Evolutionary conservation across 1,140 invertebrate genomes (phyloP).

Genomic region (Gryon sp.): DNA sequence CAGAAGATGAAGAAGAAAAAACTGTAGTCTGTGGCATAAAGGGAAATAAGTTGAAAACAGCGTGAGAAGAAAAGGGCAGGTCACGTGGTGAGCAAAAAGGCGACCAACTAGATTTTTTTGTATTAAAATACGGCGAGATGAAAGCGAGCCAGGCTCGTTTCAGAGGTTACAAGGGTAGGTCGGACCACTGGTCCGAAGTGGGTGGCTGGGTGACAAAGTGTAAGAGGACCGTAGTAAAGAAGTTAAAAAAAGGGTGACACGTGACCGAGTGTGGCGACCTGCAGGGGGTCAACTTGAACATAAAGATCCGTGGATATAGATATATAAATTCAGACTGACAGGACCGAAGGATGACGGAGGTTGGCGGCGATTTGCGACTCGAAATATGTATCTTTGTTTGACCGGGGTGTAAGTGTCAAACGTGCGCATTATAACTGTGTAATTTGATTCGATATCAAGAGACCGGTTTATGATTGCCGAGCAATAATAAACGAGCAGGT

Average conservation of each 20-base stretch:
- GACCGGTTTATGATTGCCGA: constrained; percentile 73
- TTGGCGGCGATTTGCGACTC: constrained; percentile 56
- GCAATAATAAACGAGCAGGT: constrained; percentile 78
- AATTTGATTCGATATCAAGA: constrained; percentile 77
- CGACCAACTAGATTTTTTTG: constrained; percentile 14
- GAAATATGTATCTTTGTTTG: constrained; percentile 43
- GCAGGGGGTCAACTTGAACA: constrained; percentile 65
- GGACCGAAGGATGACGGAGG: constrained; percentile 57
- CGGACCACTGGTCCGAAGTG: constrained; percentile 67
- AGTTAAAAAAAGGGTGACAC: constrained; percentile 68
- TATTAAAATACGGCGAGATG: constrained; percentile 58
- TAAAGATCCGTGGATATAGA: constrained; percentile 51
- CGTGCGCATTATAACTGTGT: constrained; percentile 61
- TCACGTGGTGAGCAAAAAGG: constrained; percentile 24
- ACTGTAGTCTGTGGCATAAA: background rate
- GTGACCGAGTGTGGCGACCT: constrained; percentile 70
- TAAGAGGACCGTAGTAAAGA: constrained; percentile 49
- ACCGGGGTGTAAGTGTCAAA: constrained; percentile 9
- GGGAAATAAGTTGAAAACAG: constrained; percentile 27
- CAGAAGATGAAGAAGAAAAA: too few relatives aligned
- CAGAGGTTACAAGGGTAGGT: constrained; percentile 61
- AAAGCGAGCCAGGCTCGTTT: constrained; percentile 43
- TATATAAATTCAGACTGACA: constrained; percentile 39
- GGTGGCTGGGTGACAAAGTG: constrained; percentile 71
- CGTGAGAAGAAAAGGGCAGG: constrained; percentile 47